Percentiles rank a stretch among this genome's conserved stretches.
These are phyloP conservation scores for Sinonovacula constricta DNA, from an alignment of 1,140 invertebrate genomes.

Conservation along the genomic window DNA sequence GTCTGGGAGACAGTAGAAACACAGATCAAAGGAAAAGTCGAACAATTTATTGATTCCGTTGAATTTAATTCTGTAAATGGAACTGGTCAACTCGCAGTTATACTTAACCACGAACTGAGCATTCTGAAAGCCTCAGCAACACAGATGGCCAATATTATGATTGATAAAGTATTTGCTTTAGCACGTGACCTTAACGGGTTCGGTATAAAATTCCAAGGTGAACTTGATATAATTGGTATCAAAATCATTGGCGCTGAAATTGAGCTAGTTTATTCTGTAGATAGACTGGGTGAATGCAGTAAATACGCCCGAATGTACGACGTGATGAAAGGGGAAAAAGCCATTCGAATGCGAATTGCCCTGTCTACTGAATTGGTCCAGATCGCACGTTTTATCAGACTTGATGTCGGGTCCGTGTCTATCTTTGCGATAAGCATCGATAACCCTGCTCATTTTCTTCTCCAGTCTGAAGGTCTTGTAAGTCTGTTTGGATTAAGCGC, in stretches of 20 bases:
- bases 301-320: conserved; percentile 6
- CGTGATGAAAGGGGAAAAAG: conserved; percentile 30
- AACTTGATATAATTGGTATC: conserved; percentile 2
- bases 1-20: background rate
- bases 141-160: background rate
- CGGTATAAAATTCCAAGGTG: conserved; percentile 15
- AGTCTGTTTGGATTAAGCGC: conserved; percentile 11
- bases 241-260: conserved; percentile 8
- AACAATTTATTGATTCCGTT: background rate
- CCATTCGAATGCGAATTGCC: conserved; percentile 12
- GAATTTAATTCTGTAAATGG: background rate
- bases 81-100: background rate
- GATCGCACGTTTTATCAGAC: conserved; percentile 22
- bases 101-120: background rate
- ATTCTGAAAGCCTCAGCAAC: background rate
- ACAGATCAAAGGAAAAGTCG: background rate
- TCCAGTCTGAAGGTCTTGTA: conserved; percentile 5
- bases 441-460: background rate
- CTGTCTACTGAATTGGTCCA: background rate
- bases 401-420: conserved; percentile 1
- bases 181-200: conserved; percentile 9
- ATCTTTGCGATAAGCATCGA: conserved; percentile 13
- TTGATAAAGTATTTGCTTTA: background rate
- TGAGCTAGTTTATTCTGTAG: conserved; percentile 33
- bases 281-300: conserved; percentile 16